Evolutionary conservation across 2,888 invertebrate genomes (phyloP), one percentile per base, ranked within the genome.

Genomic region (Erebia aethiops): DNA sequence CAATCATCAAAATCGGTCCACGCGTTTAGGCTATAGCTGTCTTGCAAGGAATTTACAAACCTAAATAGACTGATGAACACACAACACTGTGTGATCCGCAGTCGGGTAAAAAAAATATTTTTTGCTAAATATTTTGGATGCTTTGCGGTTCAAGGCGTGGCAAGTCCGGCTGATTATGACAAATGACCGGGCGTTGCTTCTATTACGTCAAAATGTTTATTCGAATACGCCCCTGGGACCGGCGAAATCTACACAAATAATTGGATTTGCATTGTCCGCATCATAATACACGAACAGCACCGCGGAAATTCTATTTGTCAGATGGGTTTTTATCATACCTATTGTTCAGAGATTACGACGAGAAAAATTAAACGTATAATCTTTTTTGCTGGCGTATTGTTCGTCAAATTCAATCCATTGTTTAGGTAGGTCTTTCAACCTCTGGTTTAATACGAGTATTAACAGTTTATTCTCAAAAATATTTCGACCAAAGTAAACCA

Each of bases 161-260:
- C 85, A 80, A 77, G 79, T 84, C 84, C 85, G 84, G 86, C 82
- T 89, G 86, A 91, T 91, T 88, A 90, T 91, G 91, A 92, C 89
- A 89, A 91, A 91, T 90, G 90, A 85, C 77, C 80, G 79, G 21
- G 77, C 81, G 81, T 79, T 80, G 82, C 87, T 84, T 72, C 64
- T 76, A 70, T 77, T 84, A 85, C 83, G 87, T 87, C 87, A 87
- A 87, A 84, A 87, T 87, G 85, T 87, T 88, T 83, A 86, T 82
- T 82, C 80, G 81, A 85, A 81, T 82, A 83, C 83, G 80, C 80
- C 82, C 84, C 79, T 76, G 78, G 78, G 79, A 71, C 76, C 75
- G 73, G 71, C 73, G 77, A 79, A n/a, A 76, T 77, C 81, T 80
- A 81, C 83, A 84, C 83, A 84, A 85, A 85, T 84, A 85, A 85